Conservation (phyloP, 2,888 invertebrate genomes). For the Hedychridium roseum region DNA sequence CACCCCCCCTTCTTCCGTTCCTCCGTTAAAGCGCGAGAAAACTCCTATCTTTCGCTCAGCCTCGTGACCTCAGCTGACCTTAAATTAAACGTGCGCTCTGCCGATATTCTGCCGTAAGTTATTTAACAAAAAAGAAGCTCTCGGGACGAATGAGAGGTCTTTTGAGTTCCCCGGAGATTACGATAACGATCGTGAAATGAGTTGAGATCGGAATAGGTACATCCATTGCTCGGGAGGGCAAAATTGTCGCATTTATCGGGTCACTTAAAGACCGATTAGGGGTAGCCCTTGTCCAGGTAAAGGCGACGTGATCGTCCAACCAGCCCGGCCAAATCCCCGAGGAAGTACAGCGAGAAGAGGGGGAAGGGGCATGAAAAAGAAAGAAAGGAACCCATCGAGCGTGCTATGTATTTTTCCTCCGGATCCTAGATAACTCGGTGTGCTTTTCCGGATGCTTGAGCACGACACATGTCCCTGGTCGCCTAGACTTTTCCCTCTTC, state of each 20-base stretch:
- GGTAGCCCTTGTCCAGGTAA: slow-evolving; percentile 28
- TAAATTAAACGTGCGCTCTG: no score
- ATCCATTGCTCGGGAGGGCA: no score
- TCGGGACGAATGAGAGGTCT: no score
- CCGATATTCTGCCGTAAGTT: no score
- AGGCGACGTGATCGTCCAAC: slow-evolving; percentile 25
- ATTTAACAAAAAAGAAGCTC: no score
- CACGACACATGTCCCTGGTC: slow-evolving; percentile 56
- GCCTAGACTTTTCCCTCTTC: slow-evolving; percentile 30
- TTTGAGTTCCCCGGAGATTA: no score
- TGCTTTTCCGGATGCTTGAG: slow-evolving; percentile 60
- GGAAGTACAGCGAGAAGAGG: slow-evolving; percentile 6
- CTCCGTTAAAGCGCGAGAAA: slow-evolving; percentile 15
- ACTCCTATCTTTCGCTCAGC: no score
- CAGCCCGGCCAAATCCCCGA: slow-evolving; percentile 4
- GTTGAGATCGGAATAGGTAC: no score
- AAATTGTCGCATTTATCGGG: slow-evolving; percentile 1
- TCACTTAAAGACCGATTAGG: slow-evolving; percentile 17
- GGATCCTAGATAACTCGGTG: slow-evolving; percentile 46
- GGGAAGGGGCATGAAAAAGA: slow-evolving; percentile 7
- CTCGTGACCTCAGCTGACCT: no score
- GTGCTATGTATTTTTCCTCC: slow-evolving; percentile 40
- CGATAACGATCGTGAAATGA: no score
- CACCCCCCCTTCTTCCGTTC: slow-evolving; percentile 24
- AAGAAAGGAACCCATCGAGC: slow-evolving; percentile 16